These are phyloP conservation scores for Oryzias dopingdopingensis DNA, from an alignment of 2,797 vertebrate genomes.

Conservation along the genomic window DNA sequence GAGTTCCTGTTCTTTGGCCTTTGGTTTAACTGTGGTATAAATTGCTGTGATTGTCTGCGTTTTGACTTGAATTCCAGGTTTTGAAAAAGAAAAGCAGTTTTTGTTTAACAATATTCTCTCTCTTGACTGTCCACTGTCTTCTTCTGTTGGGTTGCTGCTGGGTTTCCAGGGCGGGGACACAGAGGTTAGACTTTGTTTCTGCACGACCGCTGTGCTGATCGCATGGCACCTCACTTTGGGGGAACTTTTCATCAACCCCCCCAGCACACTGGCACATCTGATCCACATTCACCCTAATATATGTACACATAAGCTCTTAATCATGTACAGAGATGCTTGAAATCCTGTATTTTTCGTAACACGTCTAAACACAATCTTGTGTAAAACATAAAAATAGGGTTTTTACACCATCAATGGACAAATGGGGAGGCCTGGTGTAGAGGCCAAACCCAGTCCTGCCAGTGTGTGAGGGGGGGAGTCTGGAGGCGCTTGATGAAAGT, in stretches of 20 bases:
- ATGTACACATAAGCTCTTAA: no score
- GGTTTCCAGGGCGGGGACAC: conserved; percentile 86
- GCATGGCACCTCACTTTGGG: conserved; percentile 81
- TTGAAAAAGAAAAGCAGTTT: conserved; percentile 47
- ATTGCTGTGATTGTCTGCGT: conserved; percentile 28
- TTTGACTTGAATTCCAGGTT: conserved; percentile 29
- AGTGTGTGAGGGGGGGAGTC: conserved; percentile 79
- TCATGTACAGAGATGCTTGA: no score
- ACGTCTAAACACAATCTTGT: neutral
- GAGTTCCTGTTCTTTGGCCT: conserved; percentile 14
- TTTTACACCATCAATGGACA: conserved; percentile 55
- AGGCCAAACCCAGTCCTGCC: conserved; percentile 67
- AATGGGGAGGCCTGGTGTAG: conserved; percentile 29
- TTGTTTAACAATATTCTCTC: conserved; percentile 76
- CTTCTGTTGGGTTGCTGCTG: conserved; percentile 81
- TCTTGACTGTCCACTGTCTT: conserved; percentile 80
- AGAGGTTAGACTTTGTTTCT: conserved; percentile 90
- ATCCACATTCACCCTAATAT: conserved; percentile 32
- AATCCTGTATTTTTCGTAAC: no score
- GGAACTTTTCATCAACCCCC: conserved; percentile 83
- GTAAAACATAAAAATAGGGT: conserved; percentile 2
- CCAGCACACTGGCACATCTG: conserved; percentile 79
- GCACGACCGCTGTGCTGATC: conserved; percentile 84
- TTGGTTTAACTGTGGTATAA: conserved; percentile 8
- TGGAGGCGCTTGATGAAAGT: conserved; percentile 83